These are phyloP conservation scores for Eupeodes latifasciatus DNA, from an alignment of 2,888 invertebrate species.

Conservation along the genomic window DNA sequence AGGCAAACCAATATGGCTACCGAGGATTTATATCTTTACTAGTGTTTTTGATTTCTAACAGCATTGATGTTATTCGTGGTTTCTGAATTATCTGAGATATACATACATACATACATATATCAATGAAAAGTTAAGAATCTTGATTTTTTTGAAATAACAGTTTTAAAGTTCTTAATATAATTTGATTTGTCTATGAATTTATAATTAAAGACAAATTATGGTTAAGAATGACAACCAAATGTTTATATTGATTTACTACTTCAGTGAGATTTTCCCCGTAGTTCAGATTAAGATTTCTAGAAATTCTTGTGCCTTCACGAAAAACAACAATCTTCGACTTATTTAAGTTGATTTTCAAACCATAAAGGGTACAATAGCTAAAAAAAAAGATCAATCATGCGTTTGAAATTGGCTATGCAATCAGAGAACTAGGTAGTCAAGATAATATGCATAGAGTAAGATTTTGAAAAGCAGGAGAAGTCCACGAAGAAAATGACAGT, in stretches of 20 bases:
- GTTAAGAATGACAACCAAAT: conserved; percentile 36
- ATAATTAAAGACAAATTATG: conserved; percentile 6
- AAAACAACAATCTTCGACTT: conserved; percentile 57
- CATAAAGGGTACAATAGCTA: conserved; percentile 40
- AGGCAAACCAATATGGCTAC: too few relatives aligned
- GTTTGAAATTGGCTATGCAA: conserved; percentile 14
- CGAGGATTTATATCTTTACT: too few relatives aligned
- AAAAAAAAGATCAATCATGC: conserved; percentile 46
- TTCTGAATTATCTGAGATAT: too few relatives aligned
- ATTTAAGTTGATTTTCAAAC: conserved; percentile 39
- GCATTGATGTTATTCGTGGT: too few relatives aligned
- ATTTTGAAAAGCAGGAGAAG: conserved; percentile 1
- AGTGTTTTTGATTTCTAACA: too few relatives aligned
- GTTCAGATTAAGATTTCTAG: conserved; percentile 19
- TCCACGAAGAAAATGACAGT: conserved; percentile 11
- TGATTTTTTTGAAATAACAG: too few relatives aligned
- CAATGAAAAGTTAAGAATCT: too few relatives aligned
- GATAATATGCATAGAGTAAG: not conserved
- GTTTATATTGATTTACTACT: conserved; percentile 51
- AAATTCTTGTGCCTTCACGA: conserved; percentile 33
- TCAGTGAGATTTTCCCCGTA: conserved; percentile 33
- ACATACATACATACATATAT: too few relatives aligned
- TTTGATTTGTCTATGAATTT: too few relatives aligned
- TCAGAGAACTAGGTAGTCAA: not conserved
- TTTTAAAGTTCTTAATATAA: too few relatives aligned